Evolutionary conservation across 2,113 vertebrate species (phyloP).

Genomic region (Nothocercus julius): DNA sequence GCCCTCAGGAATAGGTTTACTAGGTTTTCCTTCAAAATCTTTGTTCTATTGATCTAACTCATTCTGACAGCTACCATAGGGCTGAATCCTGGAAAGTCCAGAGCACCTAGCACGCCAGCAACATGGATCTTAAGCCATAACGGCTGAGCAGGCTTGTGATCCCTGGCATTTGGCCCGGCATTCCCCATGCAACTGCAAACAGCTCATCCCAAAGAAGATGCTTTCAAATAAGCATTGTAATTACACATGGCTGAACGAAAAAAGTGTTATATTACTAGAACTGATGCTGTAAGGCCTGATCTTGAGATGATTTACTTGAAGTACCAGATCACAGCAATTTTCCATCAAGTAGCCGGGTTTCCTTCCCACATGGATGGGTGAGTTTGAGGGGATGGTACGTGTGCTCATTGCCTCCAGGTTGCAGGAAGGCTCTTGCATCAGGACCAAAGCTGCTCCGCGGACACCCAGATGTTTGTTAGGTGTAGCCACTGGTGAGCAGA

Average conservation of each 20-base stretch:
- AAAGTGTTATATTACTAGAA: background rate
- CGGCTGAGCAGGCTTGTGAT: background rate
- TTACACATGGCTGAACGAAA: background rate
- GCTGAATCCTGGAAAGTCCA: background rate
- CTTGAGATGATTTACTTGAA: rapidly evolving
- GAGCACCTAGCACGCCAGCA: background rate
- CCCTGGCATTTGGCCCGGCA: background rate
- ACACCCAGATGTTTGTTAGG: background rate
- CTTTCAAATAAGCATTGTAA: background rate
- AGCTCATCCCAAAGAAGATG: background rate
- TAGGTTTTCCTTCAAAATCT: background rate
- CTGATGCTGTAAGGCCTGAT: background rate
- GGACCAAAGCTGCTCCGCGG: background rate
- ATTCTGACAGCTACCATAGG: background rate
- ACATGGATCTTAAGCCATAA: background rate
- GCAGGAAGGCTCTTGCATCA: background rate
- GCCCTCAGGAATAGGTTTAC: background rate
- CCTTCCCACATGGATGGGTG: background rate
- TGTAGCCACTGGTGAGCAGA: background rate
- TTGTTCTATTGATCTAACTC: background rate
- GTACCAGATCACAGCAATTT: background rate
- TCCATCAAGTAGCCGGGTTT: background rate
- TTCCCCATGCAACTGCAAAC: background rate
- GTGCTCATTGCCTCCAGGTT: background rate
- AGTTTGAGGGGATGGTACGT: background rate